Evolutionary conservation across 2,888 invertebrate genomes (phyloP).

Genomic region (Conomelus anceps): DNA sequence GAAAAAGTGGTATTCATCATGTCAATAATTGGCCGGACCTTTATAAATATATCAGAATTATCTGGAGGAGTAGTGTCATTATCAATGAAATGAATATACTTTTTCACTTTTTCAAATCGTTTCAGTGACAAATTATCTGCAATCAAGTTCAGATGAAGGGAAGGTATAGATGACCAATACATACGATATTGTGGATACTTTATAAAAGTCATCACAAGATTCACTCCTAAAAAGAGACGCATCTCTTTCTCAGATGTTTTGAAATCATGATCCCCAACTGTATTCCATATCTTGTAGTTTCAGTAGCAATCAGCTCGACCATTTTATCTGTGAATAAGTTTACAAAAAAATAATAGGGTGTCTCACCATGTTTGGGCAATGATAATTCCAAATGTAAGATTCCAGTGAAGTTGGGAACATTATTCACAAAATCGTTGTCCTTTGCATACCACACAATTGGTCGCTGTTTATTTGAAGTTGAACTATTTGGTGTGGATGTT

Average conservation of each 20-base stretch:
- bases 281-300: not conserved
- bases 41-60: not conserved
- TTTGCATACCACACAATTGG: not conserved
- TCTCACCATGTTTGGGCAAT: not conserved
- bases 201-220: not conserved
- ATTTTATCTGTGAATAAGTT: not conserved
- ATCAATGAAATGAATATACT: not conserved
- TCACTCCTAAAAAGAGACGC: not conserved
- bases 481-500: too few species aligned
- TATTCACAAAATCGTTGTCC: too few species aligned
- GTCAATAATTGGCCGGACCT: not conserved
- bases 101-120: constrained; percentile 2
- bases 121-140: not conserved
- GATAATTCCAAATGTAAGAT: not conserved
- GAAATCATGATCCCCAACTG: not conserved
- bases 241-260: not conserved
- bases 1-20: not conserved
- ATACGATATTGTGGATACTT: not conserved
- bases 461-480: too few species aligned
- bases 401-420: not conserved
- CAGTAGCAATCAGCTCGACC: not conserved
- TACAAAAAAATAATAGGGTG: not conserved
- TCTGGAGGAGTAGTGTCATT: not conserved
- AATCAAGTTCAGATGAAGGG: not conserved
- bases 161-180: not conserved